Conservation (phyloP, 2,888 invertebrate genomes). For the Tenthredo notha region DNA sequence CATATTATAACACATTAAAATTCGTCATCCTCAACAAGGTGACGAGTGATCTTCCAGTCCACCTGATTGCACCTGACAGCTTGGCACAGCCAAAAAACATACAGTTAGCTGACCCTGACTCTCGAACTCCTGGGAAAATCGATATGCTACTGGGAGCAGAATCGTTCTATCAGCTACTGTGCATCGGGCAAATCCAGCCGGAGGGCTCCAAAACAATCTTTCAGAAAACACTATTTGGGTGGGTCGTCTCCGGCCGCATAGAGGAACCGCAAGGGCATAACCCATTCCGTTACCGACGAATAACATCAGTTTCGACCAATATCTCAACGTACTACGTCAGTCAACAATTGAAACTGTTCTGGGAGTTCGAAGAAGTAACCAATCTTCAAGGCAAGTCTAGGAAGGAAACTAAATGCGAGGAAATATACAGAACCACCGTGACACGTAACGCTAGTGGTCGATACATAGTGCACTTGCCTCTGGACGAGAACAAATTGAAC, state of each 20-base stretch:
- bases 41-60: too few relatives aligned
- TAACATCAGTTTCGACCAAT: not conserved
- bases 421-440: too few relatives aligned
- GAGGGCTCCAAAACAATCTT: slow-evolving; percentile 46
- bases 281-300: not conserved
- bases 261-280: not conserved
- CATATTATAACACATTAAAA: too few relatives aligned
- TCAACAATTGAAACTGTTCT: slow-evolving; percentile 53
- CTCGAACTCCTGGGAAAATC: slow-evolving; percentile 43
- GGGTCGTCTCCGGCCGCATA: slow-evolving; percentile 57
- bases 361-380: slow-evolving; percentile 35
- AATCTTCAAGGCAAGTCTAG: too few relatives aligned
- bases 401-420: too few relatives aligned
- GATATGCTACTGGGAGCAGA: slow-evolving; percentile 61
- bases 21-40: too few relatives aligned
- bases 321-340: not conserved
- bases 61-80: too few relatives aligned
- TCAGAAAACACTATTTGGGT: slow-evolving; percentile 59
- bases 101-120: slow-evolving; percentile 58
- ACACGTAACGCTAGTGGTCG: too few relatives aligned
- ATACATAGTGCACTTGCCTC: too few relatives aligned
- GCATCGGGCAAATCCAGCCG: slow-evolving; percentile 54
- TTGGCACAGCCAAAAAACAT: slow-evolving; percentile 41
- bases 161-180: slow-evolving; percentile 57
- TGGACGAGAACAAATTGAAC: too few relatives aligned